Base-by-base conservation (phyloP, 2,797 vertebrate species). In the Xiphophorus birchmanni region DNA sequence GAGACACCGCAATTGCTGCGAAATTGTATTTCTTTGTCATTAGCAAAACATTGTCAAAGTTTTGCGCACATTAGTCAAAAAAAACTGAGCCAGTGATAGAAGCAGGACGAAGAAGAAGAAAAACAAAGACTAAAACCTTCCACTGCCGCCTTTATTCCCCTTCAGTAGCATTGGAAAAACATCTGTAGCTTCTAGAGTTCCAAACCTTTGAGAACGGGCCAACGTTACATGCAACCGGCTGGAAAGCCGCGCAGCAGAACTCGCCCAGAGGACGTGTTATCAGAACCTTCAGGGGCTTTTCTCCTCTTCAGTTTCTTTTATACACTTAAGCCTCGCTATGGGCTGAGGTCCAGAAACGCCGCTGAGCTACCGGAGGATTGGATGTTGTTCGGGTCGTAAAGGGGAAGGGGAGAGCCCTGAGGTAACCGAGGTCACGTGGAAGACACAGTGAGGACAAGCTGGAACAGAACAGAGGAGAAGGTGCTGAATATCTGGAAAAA, bases 121-220 rank as follows among this genome's bases (percentile, higher is more conserved):
- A 15, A 92, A 91, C 90, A 91, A 84, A 82, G 88, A 89, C 88
- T 83, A 77, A 90, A 90, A 84, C 73, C 83, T 87, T 86, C 87
- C 80, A 81, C 81, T 54, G 21, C 91, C 87, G 88, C 88, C 84
- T 87, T 84, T 79, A 88, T 89, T 90, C 90, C 91, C 88, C 92
- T 89, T 89, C 89, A 89, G 92, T 90, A 93, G 91, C 91, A 93
- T 90, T 92, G 87, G 90, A 91, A 95, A 95, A 94, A 89, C 93
- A 95, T 94, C 91, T 92, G 93, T 89, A 85, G 87, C 80, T 87
- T 94, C 92, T 93, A 88, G 82, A 81, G 88, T 91, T 91, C 93
- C 93, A 89, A 89, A 90, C 88, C 91, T 88, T 89, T 87, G 89
- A 82, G 75, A 76, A 87, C 74, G 80, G 84, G 90, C 91, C 91